Percentiles rank a stretch among this genome's conserved stretches.
Conservation (phyloP, 2,797 vertebrate species). For the Liasis olivaceus region DNA sequence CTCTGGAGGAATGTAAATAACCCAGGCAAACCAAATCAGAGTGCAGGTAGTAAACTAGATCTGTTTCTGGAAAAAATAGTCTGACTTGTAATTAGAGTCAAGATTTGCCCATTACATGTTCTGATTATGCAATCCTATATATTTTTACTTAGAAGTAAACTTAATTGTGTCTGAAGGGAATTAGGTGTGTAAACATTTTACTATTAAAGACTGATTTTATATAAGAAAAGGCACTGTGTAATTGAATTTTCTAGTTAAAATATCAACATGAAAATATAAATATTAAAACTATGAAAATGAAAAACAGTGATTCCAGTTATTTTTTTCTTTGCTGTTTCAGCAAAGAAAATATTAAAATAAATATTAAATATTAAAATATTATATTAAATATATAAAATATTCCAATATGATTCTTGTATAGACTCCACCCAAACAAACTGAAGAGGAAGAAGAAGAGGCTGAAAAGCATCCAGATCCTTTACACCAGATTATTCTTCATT, state of each 20-base stretch:
- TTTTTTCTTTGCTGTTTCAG: background rate
- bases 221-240: background rate
- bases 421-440: slow-evolving; percentile 88
- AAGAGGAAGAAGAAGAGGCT: slow-evolving; percentile 92
- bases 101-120: background rate
- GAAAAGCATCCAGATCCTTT: slow-evolving; percentile 91
- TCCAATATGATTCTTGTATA: slow-evolving; percentile 69
- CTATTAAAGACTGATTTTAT: slow-evolving; percentile 6
- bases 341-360: background rate
- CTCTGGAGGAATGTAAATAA: background rate
- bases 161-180: background rate
- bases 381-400: slow-evolving; percentile 41
- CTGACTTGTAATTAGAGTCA: background rate
- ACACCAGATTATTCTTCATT: slow-evolving; percentile 97
- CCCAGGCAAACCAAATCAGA: background rate
- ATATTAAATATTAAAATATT: slow-evolving; percentile 22
- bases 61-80: background rate
- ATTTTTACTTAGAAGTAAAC: background rate
- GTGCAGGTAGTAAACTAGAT: background rate
- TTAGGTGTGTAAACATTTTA: background rate
- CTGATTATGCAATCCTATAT: background rate
- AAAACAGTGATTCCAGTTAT: background rate
- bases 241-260: background rate
- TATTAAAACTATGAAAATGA: slow-evolving; percentile 7
- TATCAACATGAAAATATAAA: background rate